These are phyloP conservation scores for Spea multiplicata DNA, from an alignment of 2,113 vertebrate genomes.

Conservation along the genomic window DNA sequence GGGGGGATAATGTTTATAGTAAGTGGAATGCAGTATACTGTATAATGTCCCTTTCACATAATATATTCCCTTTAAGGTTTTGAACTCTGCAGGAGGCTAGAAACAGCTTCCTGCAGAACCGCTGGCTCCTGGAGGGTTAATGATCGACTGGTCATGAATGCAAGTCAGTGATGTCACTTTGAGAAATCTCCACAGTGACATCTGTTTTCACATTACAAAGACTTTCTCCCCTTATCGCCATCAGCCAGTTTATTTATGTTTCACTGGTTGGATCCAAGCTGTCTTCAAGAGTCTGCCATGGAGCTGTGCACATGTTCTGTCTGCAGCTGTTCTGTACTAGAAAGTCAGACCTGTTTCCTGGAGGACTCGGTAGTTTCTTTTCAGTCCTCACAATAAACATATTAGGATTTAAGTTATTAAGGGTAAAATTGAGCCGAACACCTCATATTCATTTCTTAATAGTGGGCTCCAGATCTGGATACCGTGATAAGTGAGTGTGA, in stretches of 20 bases:
- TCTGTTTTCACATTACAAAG: slow-evolving; percentile 50
- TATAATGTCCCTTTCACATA: too few relatives aligned
- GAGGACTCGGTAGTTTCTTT: not conserved
- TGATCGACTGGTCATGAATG: slow-evolving; percentile 8
- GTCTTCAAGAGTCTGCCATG: slow-evolving; percentile 34
- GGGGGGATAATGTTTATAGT: too few relatives aligned
- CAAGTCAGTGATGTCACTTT: slow-evolving; percentile 18
- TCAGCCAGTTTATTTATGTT: slow-evolving; percentile 44
- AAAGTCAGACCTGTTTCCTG: slow-evolving; percentile 1
- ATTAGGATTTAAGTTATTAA: not conserved
- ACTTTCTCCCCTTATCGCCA: slow-evolving; percentile 34
- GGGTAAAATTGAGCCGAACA: too few relatives aligned
- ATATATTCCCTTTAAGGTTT: too few relatives aligned
- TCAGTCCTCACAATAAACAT: not conserved
- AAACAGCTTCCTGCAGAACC: too few relatives aligned
- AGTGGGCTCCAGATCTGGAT: too few relatives aligned
- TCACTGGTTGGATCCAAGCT: slow-evolving; percentile 29
- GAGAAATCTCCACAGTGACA: slow-evolving; percentile 49
- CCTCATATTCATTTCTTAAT: too few relatives aligned
- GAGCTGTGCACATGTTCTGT: not conserved
- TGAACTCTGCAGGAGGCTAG: too few relatives aligned
- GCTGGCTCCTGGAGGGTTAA: not conserved
- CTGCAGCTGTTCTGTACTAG: slow-evolving; percentile 26
- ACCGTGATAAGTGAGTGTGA: too few relatives aligned
- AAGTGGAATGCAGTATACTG: too few relatives aligned